Percentiles rank a stretch among this genome's conserved stretches.
phyloP scores from a whole-genome alignment of 2,797 vertebrate species.

The Pogoniulus pusillus region DNA sequence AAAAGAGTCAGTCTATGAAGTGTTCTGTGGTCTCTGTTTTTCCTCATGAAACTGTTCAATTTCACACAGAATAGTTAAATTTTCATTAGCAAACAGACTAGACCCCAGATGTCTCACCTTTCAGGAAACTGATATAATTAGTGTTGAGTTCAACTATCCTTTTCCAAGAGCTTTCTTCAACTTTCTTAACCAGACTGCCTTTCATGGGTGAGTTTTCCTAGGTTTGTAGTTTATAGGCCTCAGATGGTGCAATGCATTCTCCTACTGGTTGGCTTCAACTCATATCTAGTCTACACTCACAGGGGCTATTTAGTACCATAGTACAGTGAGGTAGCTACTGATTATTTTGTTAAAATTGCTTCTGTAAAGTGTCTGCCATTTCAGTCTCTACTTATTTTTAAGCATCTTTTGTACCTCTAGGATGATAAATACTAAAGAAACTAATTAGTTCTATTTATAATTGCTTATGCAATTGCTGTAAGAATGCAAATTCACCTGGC shows the following conservation, averaged over 20 bases:
- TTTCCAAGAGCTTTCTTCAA: neutral
- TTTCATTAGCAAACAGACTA: neutral
- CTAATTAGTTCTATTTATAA: conserved; percentile 51
- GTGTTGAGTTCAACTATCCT: neutral
- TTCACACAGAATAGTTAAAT: neutral
- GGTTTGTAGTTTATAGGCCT: neutral
- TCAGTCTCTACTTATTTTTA: conserved; percentile 19
- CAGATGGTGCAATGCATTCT: neutral
- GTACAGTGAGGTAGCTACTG: neutral
- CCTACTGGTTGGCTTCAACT: neutral
- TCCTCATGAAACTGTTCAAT: neutral
- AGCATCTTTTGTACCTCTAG: neutral
- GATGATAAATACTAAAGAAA: conserved; percentile 16
- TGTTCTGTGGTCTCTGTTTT: neutral
- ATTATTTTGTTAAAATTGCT: conserved; percentile 7
- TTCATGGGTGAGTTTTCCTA: neutral
- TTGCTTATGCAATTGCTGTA: conserved; percentile 22
- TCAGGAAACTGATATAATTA: neutral
- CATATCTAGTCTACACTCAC: neutral
- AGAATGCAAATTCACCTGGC: conserved; percentile 45
- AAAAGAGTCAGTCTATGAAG: neutral
- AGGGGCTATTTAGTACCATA: neutral
- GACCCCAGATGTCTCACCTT: neutral
- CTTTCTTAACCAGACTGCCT: neutral
- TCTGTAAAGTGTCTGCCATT: neutral